Evolutionary conservation across 2,888 invertebrate genomes (phyloP), one percentile per base, ranked within the genome.

Genomic region (Cheilosia pagana): DNA sequence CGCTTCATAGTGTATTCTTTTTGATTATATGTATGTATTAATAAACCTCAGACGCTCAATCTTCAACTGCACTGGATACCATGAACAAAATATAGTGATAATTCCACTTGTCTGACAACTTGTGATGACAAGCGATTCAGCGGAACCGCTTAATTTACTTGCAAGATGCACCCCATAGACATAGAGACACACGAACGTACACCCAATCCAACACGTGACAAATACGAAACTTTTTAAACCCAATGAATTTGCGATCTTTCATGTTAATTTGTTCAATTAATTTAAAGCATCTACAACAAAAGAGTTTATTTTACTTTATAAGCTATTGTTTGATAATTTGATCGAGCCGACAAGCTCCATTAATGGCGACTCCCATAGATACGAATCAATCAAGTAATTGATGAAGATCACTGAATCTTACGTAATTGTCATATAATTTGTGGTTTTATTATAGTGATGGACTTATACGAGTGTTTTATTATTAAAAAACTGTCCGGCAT

Each of bases 121-220:
- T 68, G 14, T n/a, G 31, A 35, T 25, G 35, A 16, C 10, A 12
- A 12, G 55, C 62, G 63, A 70, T 57, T 57, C 41, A 71, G 10
- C 28, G 19, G 39, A 62, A 39, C 16, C 28, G 7, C 31, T 53
- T 45, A 53, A 76, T 60, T 76, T 60, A 55, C 57, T 77, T 55
- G 43, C 12, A 48, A 28, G 48, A 60, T 52, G 45, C 52, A 43
- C 23, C 5, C 21, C 16, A 43, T 10, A 45, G 31, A 63, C 23
- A n/a, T n/a, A n/a, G n/a, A n/a, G n/a, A n/a, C n/a, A n/a, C n/a
- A 25, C 39, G 7, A 53, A 35, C 12, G 10, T 10, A 35, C 12
- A 12, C 35, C 35, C 31, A 28, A 12, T 12, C 35, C 31, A 28
- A 68, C 79, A 74, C 79, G 79, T 81, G 74, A 74, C 81, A 63